Base-by-base conservation (phyloP, 2,797 vertebrate genomes). In the Odontamblyopus rebecca region DNA sequence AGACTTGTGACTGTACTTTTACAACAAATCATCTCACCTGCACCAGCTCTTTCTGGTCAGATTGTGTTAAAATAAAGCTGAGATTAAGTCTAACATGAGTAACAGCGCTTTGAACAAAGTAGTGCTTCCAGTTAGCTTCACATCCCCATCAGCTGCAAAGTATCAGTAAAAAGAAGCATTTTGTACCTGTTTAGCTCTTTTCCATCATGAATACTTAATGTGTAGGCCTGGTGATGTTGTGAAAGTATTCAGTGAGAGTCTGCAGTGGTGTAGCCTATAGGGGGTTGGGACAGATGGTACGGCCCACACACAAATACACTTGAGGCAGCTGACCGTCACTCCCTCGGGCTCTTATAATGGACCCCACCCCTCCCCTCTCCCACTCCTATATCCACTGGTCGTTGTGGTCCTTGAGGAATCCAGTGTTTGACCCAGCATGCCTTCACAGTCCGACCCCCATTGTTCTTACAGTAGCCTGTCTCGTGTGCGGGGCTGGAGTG, bases 211-310 rank as follows among this genome's bases (percentile, higher is more conserved):
- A 70, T 81, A 15, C 59, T 84, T 76, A 61, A 86, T 70, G 66
- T 4, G 60, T 29, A 73, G 41, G 66, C 77, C 65, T 0, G 16
- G 35, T 44, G 63, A 67, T 70, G 59, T 78, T 75, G 0, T 77
- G 32, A 67, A 67, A 79, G 78, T 81, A 80, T 67, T 67, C 23
- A 50, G 32, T 75, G 77, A 78, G 73, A 84, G 77, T 81, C 61
- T 77, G 79, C 78, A 79, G 78, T 60, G 68, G 50, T 78, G 68
- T 70, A 38, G 35, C 35, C 35, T 83, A 76, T 75, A 75, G 81
- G 74, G 79, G 82, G 77, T 83, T 84, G 74, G 78, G 82, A 82
- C 91, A 91, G 91, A 92, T 91, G 91, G 91, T 85, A 80, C 68
- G 84, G 77, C 73, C 80, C 78, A 83, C 82, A 75, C 50, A 77